Conservation (phyloP, 2,113 vertebrate genomes). For the Notothenia coriiceps region DNA sequence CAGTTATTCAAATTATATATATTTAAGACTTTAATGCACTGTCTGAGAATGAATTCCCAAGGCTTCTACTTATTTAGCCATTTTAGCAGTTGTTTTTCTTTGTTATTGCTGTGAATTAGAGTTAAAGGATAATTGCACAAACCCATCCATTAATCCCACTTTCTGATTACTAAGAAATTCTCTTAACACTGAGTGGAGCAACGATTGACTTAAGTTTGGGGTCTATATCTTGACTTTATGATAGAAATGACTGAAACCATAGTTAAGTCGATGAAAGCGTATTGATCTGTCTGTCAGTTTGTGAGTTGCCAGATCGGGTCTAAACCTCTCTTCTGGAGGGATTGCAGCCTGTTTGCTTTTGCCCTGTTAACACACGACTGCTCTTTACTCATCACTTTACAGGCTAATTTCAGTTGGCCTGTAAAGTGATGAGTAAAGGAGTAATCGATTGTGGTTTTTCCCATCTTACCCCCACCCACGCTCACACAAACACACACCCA, state of each 20-base stretch:
- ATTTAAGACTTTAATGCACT: background rate
- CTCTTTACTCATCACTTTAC: conserved; percentile 4
- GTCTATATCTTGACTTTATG: background rate
- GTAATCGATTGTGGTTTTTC: conserved; percentile 64
- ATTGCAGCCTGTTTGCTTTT: conserved; percentile 60
- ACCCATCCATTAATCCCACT: background rate
- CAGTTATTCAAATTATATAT: background rate
- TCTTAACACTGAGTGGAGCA: background rate
- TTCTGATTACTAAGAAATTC: background rate
- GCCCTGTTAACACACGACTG: conserved; percentile 64
- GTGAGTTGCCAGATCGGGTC: conserved; percentile 41
- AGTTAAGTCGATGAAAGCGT: conserved; percentile 43
- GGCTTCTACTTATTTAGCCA: background rate
- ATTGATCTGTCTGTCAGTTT: conserved; percentile 44
- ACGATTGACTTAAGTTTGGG: background rate
- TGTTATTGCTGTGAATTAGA: background rate
- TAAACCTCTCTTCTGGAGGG: conserved; percentile 47
- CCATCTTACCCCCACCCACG: conserved; percentile 30
- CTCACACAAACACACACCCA: background rate
- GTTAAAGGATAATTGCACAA: background rate
- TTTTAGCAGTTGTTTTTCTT: background rate
- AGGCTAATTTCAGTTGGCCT: conserved; percentile 57
- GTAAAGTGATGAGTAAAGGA: conserved; percentile 71
- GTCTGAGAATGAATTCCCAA: background rate
- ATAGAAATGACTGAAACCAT: conserved; percentile 37